Conservation (phyloP, 2,888 invertebrate genomes). For the Parnassius apollo region DNA sequence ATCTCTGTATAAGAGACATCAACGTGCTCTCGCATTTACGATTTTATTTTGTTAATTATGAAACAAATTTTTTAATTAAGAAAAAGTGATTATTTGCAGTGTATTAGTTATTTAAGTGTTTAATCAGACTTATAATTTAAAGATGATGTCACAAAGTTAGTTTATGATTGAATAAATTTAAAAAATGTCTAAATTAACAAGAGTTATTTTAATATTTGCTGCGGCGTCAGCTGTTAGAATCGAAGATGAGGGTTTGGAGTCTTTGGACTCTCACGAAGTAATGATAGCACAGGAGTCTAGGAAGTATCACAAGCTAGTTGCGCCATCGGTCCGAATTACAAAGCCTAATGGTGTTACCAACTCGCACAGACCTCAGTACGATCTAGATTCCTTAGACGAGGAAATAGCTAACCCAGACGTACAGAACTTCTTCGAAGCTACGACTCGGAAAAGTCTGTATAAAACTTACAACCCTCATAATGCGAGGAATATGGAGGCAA, state of each 20-base stretch:
- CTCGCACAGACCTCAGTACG: constrained; percentile 72
- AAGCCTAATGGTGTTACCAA: constrained; percentile 65
- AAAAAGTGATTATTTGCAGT: constrained; percentile 27
- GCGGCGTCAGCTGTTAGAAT: constrained; percentile 37
- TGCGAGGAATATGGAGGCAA: constrained; percentile 64
- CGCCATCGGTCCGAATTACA: constrained; percentile 58
- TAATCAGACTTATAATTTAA: constrained; percentile 16
- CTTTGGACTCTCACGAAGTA: constrained; percentile 60
- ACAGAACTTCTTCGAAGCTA: constrained; percentile 43
- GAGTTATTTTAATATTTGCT: constrained; percentile 42
- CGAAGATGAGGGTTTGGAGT: constrained; percentile 62
- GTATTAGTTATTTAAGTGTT: constrained; percentile 19
- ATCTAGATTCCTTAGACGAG: constrained; percentile 64
- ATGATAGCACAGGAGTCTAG: constrained; percentile 74
- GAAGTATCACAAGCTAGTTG: constrained; percentile 61
- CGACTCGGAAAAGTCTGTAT: constrained; percentile 47
- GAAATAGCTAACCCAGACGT: constrained; percentile 47
- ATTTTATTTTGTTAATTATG: constrained; percentile 15
- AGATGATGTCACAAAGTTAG: constrained; percentile 14
- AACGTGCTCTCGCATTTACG: constrained; percentile 38
- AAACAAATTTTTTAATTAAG: constrained; percentile 19
- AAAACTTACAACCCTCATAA: constrained; percentile 57
- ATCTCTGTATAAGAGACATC: constrained; percentile 42
- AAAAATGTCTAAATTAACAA: constrained; percentile 48
- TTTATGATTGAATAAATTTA: constrained; percentile 3